Evolutionary conservation across 2,888 invertebrate species (phyloP).

Genomic region (Meteorus colon): DNA sequence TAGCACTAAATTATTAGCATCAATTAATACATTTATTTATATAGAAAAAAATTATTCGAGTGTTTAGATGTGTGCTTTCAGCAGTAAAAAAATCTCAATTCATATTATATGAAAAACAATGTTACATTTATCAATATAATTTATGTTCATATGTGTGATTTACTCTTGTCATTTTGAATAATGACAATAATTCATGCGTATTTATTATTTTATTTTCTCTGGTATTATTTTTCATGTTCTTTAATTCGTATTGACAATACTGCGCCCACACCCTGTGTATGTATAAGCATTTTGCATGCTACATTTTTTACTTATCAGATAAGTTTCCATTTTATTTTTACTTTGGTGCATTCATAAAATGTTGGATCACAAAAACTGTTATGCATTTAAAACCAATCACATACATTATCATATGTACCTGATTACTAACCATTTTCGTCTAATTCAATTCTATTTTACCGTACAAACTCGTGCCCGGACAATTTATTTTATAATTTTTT

Average conservation of each 20-base stretch:
- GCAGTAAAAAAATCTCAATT: constrained; percentile 21
- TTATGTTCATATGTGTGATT: background rate
- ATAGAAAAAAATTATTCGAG: constrained; percentile 16
- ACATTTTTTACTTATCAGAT: constrained; percentile 46
- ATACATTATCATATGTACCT: background rate
- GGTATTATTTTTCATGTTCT: background rate
- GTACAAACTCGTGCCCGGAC: constrained; percentile 22
- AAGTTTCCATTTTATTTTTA: constrained; percentile 33
- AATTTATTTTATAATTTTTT: constrained; percentile 10
- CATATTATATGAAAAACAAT: constrained; percentile 2
- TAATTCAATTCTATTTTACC: background rate
- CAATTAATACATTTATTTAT: background rate
- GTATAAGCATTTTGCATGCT: constrained; percentile 54
- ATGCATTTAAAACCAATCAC: constrained; percentile 2
- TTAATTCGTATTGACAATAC: constrained; percentile 55
- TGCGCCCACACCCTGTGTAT: constrained; percentile 59
- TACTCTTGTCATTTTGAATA: background rate
- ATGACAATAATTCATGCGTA: background rate
- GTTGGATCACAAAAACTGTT: background rate
- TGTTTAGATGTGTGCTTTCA: constrained; percentile 17
- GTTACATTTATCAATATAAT: background rate
- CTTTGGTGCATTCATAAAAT: constrained; percentile 9
- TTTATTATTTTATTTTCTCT: background rate
- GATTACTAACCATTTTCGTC: background rate
- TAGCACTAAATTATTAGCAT: background rate